Percentiles rank a stretch among this genome's conserved stretches.
Evolutionary conservation across 2,113 vertebrate species (phyloP).

Genomic region (Hemibagrus wyckioides): DNA sequence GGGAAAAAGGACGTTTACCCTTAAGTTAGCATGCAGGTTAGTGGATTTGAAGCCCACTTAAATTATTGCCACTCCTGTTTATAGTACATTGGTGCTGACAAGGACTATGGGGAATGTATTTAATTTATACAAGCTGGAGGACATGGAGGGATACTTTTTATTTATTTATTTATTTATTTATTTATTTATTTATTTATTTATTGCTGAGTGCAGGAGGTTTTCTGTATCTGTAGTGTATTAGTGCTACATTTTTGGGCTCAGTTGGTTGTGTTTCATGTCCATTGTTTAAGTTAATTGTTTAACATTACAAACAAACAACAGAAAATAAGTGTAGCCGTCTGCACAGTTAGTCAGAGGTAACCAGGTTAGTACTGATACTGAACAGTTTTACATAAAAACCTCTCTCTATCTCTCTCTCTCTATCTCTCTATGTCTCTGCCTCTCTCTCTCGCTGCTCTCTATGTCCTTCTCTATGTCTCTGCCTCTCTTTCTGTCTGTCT

Average conservation of each 20-base stretch:
- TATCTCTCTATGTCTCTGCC: no score
- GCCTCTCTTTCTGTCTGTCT: no score
- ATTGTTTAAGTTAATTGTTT: neutral
- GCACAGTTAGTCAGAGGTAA: neutral
- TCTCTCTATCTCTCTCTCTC: no score
- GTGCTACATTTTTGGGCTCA: neutral
- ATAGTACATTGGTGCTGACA: constrained; percentile 20
- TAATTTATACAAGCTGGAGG: neutral
- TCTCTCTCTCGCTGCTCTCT: no score
- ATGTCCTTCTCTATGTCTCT: no score
- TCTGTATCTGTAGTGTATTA: neutral
- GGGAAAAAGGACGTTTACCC: neutral
- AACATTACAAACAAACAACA: no score
- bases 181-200: neutral
- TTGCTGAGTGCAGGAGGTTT: neutral
- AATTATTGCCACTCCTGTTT: constrained; percentile 15
- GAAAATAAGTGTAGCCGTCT: no score
- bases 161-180: neutral
- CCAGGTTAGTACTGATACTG: no score
- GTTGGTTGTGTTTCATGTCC: neutral
- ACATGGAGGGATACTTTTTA: neutral
- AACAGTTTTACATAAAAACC: no score
- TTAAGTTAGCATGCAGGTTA: constrained; percentile 5
- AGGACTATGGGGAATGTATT: neutral
- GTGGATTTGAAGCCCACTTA: neutral